Conservation (phyloP, 2,888 invertebrate genomes). For the Syritta pipiens region DNA sequence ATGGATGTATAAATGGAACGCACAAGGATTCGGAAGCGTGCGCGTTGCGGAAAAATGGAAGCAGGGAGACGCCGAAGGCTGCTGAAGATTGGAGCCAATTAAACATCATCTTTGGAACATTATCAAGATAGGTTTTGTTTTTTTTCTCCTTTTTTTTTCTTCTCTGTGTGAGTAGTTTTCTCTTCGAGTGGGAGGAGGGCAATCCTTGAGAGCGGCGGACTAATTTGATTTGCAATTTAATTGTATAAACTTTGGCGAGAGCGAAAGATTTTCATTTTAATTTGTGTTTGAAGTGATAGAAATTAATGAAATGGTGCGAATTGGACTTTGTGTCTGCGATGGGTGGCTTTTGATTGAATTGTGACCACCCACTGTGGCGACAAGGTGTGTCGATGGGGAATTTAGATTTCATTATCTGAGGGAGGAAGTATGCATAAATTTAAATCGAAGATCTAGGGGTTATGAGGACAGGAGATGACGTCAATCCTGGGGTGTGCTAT, state of each 20-base stretch:
- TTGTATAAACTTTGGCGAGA: slow-evolving; percentile 49
- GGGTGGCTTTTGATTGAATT: too few species aligned
- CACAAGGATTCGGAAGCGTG: neutral
- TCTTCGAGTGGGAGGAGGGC: neutral
- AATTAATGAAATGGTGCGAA: slow-evolving; percentile 56
- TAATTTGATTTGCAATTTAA: slow-evolving; percentile 62
- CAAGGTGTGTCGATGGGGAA: too few species aligned
- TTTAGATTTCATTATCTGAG: too few species aligned
- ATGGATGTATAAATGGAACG: slow-evolving; percentile 53
- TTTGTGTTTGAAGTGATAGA: slow-evolving; percentile 50
- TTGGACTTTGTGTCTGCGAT: slow-evolving; percentile 19
- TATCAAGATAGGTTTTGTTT: slow-evolving; percentile 48
- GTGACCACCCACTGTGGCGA: too few species aligned
- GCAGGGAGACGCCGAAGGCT: neutral
- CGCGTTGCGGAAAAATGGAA: neutral
- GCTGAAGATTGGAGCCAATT: slow-evolving; percentile 62
- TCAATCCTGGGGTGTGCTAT: too few species aligned
- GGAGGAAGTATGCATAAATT: too few species aligned
- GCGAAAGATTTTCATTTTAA: slow-evolving; percentile 50
- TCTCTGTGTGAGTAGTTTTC: too few species aligned
- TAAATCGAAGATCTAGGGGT: too few species aligned
- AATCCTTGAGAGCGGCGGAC: slow-evolving; percentile 30
- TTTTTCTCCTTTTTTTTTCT: neutral
- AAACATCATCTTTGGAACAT: slow-evolving; percentile 67
- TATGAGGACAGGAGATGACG: too few species aligned